phyloP scores from a whole-genome alignment of 2,888 invertebrate species.

The Gnatocerus cornutus region DNA sequence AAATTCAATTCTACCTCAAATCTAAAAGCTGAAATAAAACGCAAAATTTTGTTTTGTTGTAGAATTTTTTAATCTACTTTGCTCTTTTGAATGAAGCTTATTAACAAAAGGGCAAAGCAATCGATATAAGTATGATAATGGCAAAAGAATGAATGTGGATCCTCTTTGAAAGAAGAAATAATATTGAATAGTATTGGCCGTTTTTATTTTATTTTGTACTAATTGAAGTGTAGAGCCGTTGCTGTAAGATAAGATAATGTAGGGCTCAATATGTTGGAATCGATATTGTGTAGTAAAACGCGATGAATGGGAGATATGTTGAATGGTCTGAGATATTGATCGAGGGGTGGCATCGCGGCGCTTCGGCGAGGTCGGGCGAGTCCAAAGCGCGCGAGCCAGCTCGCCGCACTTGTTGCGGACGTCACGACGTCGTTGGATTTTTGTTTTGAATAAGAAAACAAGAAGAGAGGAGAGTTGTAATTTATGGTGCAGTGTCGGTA shows the following conservation, averaged over 20 bases:
- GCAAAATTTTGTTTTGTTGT: too few species aligned
- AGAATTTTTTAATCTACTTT: too few species aligned
- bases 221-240: neutral
- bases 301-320: conserved; percentile 52
- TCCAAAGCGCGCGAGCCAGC: conserved; percentile 51
- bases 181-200: too few species aligned
- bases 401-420: conserved; percentile 57
- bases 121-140: too few species aligned
- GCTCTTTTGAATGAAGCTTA: too few species aligned
- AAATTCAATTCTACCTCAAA: too few species aligned
- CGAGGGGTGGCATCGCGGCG: conserved; percentile 56
- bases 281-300: conserved; percentile 48
- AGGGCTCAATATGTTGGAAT: conserved; percentile 36
- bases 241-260: conserved; percentile 28
- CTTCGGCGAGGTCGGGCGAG: conserved; percentile 56
- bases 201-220: neutral
- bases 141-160: too few species aligned
- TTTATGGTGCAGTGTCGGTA: neutral
- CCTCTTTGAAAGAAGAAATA: too few species aligned
- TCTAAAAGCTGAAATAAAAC: too few species aligned
- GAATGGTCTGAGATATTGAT: conserved; percentile 63
- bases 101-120: too few species aligned
- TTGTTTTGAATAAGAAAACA: too few species aligned
- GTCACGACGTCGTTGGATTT: conserved; percentile 10
- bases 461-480: neutral